Conservation (phyloP, 2,888 invertebrate species). For the Lasioglossum lativentre region DNA sequence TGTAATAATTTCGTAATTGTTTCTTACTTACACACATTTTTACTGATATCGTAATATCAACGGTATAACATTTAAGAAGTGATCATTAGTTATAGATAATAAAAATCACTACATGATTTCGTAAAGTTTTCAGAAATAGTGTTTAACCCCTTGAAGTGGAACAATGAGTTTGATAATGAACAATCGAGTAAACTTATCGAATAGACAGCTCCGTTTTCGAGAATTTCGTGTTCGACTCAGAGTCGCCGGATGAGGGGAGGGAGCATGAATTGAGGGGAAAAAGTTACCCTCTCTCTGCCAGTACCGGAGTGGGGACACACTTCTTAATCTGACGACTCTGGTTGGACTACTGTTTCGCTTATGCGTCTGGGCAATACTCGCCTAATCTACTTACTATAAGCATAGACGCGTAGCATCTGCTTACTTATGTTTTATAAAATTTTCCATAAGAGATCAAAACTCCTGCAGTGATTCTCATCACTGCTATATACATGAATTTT, state of each 20-base stretch:
- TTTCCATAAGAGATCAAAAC: not conserved
- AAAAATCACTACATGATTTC: not conserved
- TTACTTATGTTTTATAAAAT: not conserved
- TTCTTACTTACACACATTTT: conserved; percentile 17
- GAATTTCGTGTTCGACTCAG: not conserved
- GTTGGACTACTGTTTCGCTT: not conserved
- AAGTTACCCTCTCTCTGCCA: too few species aligned
- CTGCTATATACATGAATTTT: not conserved
- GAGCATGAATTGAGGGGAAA: too few species aligned
- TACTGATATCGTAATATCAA: not conserved
- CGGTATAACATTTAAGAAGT: conserved; percentile 4
- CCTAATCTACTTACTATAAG: not conserved
- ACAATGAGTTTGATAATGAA: not conserved
- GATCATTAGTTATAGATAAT: conserved; percentile 13
- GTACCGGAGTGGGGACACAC: too few species aligned
- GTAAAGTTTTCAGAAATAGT: not conserved
- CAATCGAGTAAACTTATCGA: not conserved
- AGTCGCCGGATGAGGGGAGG: too few species aligned
- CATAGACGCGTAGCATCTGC: not conserved
- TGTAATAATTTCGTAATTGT: not conserved
- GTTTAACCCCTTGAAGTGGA: conserved; percentile 6
- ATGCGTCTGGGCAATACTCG: not conserved
- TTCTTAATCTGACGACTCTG: too few species aligned
- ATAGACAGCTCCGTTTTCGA: not conserved
- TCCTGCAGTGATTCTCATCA: not conserved